Conservation (phyloP, 2,113 vertebrate species). For the Aix galericulata region DNA sequence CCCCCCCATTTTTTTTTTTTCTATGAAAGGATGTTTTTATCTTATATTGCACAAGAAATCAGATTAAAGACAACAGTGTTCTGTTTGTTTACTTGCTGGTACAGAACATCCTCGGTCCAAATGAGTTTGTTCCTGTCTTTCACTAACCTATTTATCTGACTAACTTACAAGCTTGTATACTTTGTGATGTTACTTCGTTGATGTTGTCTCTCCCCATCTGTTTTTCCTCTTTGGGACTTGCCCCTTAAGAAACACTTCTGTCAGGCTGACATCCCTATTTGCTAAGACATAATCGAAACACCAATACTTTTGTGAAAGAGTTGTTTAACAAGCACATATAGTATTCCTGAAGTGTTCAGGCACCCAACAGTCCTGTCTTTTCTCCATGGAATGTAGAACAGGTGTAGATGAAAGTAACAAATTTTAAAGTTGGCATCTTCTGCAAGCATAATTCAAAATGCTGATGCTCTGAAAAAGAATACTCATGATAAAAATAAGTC, state of each 20-base stretch:
- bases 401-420: neutral
- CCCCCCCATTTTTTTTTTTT: neutral
- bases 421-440: neutral
- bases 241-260: conserved; percentile 43
- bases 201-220: conserved; percentile 64
- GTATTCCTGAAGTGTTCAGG: neutral
- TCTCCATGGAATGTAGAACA: neutral
- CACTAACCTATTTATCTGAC: conserved; percentile 31
- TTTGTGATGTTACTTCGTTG: conserved; percentile 16
- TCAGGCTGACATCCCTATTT: conserved; percentile 29
- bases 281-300: neutral
- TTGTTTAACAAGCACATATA: conserved; percentile 3
- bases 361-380: neutral
- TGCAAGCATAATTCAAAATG: neutral
- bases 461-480: neutral
- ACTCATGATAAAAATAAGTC: neutral
- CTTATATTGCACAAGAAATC: neutral
- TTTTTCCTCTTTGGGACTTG: conserved; percentile 58
- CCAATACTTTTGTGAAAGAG: neutral
- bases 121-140: conserved; percentile 30
- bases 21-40: neutral
- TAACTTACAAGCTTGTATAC: neutral
- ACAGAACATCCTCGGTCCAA: conserved; percentile 10
- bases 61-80: conserved; percentile 15
- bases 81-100: conserved; percentile 29